Conservation (phyloP, 2,888 invertebrate species). For the Altica lythri region DNA sequence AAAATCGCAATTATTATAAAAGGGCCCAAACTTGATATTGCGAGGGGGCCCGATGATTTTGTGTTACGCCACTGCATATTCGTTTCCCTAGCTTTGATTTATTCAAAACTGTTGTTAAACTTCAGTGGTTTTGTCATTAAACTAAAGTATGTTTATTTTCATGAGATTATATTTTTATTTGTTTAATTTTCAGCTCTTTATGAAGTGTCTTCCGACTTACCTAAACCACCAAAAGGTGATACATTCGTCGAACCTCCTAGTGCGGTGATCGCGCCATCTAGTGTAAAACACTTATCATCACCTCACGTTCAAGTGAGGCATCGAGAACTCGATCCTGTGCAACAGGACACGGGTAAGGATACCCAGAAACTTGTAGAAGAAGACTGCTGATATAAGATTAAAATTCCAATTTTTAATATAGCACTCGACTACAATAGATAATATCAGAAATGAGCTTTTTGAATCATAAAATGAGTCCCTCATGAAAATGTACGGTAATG, state of each 20-base stretch:
- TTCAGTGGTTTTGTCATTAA: too few species aligned
- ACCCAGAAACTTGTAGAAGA: slow-evolving; percentile 89
- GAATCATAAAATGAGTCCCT: too few species aligned
- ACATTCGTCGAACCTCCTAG: slow-evolving; percentile 67
- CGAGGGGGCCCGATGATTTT: too few species aligned
- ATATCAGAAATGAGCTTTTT: slow-evolving; percentile 24
- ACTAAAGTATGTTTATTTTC: neutral
- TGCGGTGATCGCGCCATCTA: slow-evolving; percentile 81
- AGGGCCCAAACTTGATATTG: too few species aligned
- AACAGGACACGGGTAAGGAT: slow-evolving; percentile 86
- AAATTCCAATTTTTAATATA: slow-evolving; percentile 44
- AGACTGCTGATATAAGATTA: slow-evolving; percentile 67
- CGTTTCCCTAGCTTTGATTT: too few species aligned
- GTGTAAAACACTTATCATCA: slow-evolving; percentile 77
- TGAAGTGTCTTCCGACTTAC: slow-evolving; percentile 77
- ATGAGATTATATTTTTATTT: neutral
- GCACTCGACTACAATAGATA: slow-evolving; percentile 45
- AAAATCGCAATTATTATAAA: too few species aligned
- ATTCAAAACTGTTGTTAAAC: too few species aligned
- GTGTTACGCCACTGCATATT: too few species aligned
- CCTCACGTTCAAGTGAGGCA: slow-evolving; percentile 75
- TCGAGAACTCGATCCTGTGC: slow-evolving; percentile 80
- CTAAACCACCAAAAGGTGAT: slow-evolving; percentile 65
- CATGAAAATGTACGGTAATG: too few species aligned
- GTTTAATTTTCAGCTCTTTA: slow-evolving; percentile 71